A percentile compares a stretch with the other conserved stretches of the same genome.
Evolutionary conservation across 2,888 invertebrate species (phyloP).

Genomic region (Dinocampus coccinellae): DNA sequence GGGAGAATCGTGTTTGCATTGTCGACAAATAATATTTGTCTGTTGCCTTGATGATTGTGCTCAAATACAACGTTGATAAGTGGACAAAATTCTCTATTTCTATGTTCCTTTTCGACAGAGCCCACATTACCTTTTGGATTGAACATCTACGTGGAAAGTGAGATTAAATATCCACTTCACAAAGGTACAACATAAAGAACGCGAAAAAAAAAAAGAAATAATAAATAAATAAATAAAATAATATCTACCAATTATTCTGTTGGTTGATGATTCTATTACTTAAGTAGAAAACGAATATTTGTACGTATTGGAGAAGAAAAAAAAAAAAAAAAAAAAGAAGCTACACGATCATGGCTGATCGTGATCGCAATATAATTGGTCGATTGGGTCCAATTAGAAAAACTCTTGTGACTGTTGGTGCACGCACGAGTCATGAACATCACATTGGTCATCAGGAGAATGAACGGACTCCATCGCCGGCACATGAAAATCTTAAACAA

Average conservation of each 20-base stretch:
- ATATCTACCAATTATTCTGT: neutral
- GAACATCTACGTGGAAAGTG: constrained; percentile 23
- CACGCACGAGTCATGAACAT: constrained; percentile 56
- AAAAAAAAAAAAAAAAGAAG: no score
- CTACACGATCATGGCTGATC: constrained; percentile 53
- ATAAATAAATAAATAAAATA: neutral
- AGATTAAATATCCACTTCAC: neutral
- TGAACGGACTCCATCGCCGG: constrained; percentile 31
- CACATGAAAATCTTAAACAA: constrained; percentile 57
- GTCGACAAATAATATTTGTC: neutral
- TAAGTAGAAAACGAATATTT: neutral
- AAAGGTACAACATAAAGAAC: neutral
- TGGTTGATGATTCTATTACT: neutral
- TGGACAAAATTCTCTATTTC: neutral
- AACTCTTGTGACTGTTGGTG: constrained; percentile 67
- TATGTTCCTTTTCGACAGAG: constrained; percentile 23
- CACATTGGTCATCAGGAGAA: neutral
- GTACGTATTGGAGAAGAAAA: neutral
- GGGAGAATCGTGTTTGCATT: neutral
- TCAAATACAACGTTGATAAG: neutral
- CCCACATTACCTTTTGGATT: constrained; percentile 4
- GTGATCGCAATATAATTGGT: constrained; percentile 49
- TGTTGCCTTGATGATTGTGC: neutral
- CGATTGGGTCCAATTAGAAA: constrained; percentile 47
- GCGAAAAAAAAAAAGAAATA: neutral